A percentile compares a stretch with the other conserved stretches of the same genome.
These are phyloP conservation scores for Helicoverpa armigera DNA, from an alignment of 1,140 invertebrate species.

Conservation along the genomic window DNA sequence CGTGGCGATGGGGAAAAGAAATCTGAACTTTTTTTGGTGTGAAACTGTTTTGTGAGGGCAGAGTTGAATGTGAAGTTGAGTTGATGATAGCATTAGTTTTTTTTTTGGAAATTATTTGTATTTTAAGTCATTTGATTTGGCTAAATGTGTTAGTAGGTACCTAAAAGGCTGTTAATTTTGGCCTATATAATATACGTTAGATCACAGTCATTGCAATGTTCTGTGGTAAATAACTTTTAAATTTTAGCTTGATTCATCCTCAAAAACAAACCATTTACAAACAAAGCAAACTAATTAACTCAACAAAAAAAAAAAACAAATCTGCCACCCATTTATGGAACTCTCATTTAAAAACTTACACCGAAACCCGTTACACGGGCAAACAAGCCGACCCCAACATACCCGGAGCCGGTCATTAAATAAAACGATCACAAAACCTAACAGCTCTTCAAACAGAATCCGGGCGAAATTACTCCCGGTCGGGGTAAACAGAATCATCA, in stretches of 20 bases:
- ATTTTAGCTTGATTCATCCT: no score
- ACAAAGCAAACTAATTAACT: neutral
- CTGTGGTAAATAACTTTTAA: no score
- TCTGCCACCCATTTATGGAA: neutral
- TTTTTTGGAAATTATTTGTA: slow-evolving; percentile 4
- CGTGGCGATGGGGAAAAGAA: slow-evolving; percentile 43
- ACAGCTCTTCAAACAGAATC: slow-evolving; percentile 73
- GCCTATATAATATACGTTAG: no score
- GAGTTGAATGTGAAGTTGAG: neutral
- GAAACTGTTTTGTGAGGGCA: neutral
- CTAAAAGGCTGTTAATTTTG: no score
- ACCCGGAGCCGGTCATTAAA: slow-evolving; percentile 59
- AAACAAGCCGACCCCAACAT: slow-evolving; percentile 58
- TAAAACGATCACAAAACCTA: slow-evolving; percentile 80
- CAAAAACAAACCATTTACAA: neutral
- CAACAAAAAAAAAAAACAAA: neutral
- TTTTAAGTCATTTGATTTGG: no score
- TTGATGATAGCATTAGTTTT: neutral
- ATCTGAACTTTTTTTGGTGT: neutral
- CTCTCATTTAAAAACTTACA: slow-evolving; percentile 42
- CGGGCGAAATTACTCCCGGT: slow-evolving; percentile 66
- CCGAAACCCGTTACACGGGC: slow-evolving; percentile 44
- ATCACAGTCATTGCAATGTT: no score
- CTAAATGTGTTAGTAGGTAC: no score
- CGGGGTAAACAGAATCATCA: slow-evolving; percentile 75